phyloP scores from a whole-genome alignment of 2,113 vertebrate genomes.

The Salvator merianae region DNA sequence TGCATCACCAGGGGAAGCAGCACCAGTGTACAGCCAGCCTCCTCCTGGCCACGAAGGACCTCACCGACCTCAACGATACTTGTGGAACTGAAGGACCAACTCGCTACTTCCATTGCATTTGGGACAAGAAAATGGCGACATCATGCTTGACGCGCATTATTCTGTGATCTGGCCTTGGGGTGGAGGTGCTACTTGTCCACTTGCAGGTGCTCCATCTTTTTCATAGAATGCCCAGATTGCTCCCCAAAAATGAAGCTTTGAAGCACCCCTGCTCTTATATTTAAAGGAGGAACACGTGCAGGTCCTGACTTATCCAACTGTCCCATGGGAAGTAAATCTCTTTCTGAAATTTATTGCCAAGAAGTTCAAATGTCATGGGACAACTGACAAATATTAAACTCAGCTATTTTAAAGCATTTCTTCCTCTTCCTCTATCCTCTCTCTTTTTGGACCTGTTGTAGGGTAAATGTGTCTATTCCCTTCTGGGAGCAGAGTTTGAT shows the following conservation, averaged over 20 bases:
- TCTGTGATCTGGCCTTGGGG: neutral
- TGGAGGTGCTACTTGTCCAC: too few species aligned
- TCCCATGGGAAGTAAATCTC: neutral
- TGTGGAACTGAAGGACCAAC: conserved; percentile 18
- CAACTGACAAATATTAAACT: neutral
- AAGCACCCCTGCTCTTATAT: too few species aligned
- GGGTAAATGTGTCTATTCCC: neutral
- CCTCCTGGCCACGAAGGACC: conserved; percentile 45
- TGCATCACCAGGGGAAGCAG: conserved; percentile 43
- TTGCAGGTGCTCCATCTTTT: too few species aligned
- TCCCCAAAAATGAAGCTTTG: too few species aligned
- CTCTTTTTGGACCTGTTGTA: neutral
- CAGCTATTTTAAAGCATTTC: neutral
- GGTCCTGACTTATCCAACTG: neutral
- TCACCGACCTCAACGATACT: neutral
- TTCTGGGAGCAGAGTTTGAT: neutral
- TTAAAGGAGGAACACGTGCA: neutral
- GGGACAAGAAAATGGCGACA: neutral
- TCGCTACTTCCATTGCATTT: conserved; percentile 27
- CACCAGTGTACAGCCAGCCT: conserved; percentile 45
- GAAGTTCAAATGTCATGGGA: neutral
- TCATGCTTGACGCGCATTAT: neutral
- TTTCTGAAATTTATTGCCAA: neutral
- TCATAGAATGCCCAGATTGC: too few species aligned
- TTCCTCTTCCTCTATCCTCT: neutral